Conservation (phyloP, 2,113 vertebrate genomes). For the Erpornis zantholeuca region DNA sequence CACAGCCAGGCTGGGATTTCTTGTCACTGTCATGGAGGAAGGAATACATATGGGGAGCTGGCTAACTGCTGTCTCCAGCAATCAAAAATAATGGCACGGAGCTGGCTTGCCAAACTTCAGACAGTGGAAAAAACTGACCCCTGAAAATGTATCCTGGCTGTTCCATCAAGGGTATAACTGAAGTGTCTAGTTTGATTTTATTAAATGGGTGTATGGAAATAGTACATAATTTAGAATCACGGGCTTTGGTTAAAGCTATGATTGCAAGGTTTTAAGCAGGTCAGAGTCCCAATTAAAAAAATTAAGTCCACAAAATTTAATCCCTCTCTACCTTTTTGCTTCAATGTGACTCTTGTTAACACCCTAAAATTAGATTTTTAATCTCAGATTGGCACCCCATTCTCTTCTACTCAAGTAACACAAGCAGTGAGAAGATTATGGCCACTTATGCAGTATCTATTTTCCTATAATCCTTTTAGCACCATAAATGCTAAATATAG, state of each 20-base stretch:
- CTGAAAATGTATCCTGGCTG: background rate
- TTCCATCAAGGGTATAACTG: background rate
- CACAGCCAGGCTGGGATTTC: background rate
- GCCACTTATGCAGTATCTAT: constrained; percentile 54
- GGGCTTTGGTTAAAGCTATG: background rate
- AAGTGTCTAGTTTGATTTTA: background rate
- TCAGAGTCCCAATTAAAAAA: background rate
- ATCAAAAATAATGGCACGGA: background rate
- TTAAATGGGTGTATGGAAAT: background rate
- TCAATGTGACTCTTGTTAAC: constrained; percentile 36
- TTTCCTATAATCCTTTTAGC: constrained; percentile 60
- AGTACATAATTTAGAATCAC: background rate
- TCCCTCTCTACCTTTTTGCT: constrained; percentile 13
- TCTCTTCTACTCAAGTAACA: constrained; percentile 37
- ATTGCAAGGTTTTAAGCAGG: background rate
- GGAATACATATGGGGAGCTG: background rate
- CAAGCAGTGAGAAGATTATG: constrained; percentile 61
- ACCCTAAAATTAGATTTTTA: constrained; percentile 65
- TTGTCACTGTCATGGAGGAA: background rate
- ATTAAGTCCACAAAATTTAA: constrained; percentile 2
- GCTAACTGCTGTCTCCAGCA: background rate
- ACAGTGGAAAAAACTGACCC: background rate
- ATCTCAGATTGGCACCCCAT: constrained; percentile 54
- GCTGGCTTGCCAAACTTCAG: background rate
- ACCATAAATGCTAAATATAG: constrained; percentile 55